A percentile compares a stretch with the other conserved stretches of the same genome.
Conservation (phyloP, 2,113 vertebrate genomes). For the Procavia capensis region DNA sequence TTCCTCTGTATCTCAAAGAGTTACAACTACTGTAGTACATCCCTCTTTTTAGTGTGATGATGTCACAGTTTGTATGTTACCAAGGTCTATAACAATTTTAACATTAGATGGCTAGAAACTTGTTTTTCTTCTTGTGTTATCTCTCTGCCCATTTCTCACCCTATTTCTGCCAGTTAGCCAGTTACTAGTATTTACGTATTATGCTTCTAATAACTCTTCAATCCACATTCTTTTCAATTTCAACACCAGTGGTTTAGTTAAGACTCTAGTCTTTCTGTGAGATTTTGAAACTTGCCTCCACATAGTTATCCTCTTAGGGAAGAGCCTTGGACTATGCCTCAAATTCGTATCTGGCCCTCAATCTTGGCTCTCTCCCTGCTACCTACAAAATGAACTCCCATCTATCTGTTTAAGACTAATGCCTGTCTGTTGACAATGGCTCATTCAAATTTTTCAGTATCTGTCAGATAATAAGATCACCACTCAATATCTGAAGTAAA, state of each 20-base stretch:
- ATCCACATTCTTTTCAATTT: neutral
- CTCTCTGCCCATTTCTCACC: neutral
- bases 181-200: neutral
- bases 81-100: constrained; percentile 6
- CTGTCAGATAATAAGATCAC: neutral
- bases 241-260: neutral
- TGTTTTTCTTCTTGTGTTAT: neutral
- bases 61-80: too few relatives aligned
- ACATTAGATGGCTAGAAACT: neutral
- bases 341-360: neutral
- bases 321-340: neutral
- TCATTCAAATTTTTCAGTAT: neutral
- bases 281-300: neutral
- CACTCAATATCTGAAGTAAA: neutral
- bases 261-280: neutral
- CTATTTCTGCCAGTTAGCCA: neutral
- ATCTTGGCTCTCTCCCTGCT: neutral
- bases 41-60: too few relatives aligned
- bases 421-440: neutral
- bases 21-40: too few relatives aligned
- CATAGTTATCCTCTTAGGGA: neutral
- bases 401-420: neutral
- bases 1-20: too few relatives aligned
- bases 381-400: neutral
- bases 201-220: neutral